phyloP scores from a whole-genome alignment of 2,888 invertebrate species.

The Chirona hameri region DNA sequence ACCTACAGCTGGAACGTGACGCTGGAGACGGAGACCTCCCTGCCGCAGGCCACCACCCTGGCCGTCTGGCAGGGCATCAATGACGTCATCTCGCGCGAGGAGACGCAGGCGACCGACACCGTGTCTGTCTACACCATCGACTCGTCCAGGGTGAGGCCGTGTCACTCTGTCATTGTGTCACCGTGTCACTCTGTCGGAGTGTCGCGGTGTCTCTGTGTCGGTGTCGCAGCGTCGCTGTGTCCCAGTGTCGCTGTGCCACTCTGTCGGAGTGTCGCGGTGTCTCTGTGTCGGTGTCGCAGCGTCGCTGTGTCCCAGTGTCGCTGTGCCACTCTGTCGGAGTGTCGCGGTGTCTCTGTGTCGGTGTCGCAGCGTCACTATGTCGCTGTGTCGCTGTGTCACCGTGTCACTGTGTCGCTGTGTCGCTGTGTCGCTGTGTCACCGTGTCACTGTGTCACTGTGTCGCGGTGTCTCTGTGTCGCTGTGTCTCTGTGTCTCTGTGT shows the following conservation, averaged over 20 bases:
- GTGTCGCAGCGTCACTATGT: not conserved
- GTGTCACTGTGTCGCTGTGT: too few relatives aligned
- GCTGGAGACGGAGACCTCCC: not conserved
- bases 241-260: not conserved
- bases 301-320: not conserved
- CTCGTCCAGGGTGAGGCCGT: not conserved
- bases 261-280: too few relatives aligned
- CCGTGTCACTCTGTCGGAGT: too few relatives aligned
- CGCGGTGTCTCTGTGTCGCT: too few relatives aligned
- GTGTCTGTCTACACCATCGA: not conserved
- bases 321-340: not conserved
- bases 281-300: not conserved
- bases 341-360: too few relatives aligned
- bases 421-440: too few relatives aligned
- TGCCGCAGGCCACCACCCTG: not conserved
- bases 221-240: not conserved
- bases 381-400: too few relatives aligned
- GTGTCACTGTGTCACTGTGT: too few relatives aligned
- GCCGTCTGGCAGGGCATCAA: slow-evolving; percentile 1
- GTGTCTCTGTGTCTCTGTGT: too few relatives aligned
- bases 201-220: too few relatives aligned
- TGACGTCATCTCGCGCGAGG: not conserved
- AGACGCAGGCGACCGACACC: not conserved
- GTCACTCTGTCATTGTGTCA: not conserved
- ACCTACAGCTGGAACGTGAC: not conserved